Evolutionary conservation across 2,113 vertebrate genomes (phyloP).

Genomic region (Zeus faber): DNA sequence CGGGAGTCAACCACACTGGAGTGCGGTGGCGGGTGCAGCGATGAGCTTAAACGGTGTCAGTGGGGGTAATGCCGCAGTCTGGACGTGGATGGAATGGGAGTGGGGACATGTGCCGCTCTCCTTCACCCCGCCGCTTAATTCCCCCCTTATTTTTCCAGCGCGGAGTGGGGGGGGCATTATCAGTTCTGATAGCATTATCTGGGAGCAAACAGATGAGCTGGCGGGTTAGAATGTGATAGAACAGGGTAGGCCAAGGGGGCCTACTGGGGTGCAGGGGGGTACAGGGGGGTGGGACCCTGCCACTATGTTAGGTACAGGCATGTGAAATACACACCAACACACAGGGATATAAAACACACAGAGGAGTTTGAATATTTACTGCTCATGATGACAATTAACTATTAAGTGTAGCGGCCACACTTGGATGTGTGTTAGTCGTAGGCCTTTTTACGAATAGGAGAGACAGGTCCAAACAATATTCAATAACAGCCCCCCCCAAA

Average conservation of each 20-base stretch:
- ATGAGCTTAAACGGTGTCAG: not conserved
- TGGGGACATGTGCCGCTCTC: too few relatives aligned
- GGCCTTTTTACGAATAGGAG: too few relatives aligned
- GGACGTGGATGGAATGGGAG: not conserved
- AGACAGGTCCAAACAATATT: too few relatives aligned
- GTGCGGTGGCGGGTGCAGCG: constrained; percentile 6
- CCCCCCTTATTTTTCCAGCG: too few relatives aligned
- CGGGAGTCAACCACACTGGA: constrained; percentile 49
- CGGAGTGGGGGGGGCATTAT: constrained; percentile 60
- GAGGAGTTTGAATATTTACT: too few relatives aligned
- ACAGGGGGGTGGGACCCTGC: too few relatives aligned
- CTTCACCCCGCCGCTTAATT: not conserved
- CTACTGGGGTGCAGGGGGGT: too few relatives aligned
- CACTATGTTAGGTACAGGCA: constrained; percentile 64
- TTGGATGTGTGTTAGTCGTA: too few relatives aligned
- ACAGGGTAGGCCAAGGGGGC: constrained; percentile 12
- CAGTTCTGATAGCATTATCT: constrained; percentile 71
- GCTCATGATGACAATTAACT: too few relatives aligned
- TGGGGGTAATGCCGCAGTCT: constrained; percentile 20
- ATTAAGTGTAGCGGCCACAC: constrained; percentile 14
- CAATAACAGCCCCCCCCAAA: too few relatives aligned
- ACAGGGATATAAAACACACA: constrained; percentile 13
- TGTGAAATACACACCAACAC: constrained; percentile 12
- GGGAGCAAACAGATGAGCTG: constrained; percentile 71
- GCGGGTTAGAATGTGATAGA: constrained; percentile 48